These are phyloP conservation scores for Parascotia fuliginaria DNA, from an alignment of 2,888 invertebrate species.

Conservation along the genomic window DNA sequence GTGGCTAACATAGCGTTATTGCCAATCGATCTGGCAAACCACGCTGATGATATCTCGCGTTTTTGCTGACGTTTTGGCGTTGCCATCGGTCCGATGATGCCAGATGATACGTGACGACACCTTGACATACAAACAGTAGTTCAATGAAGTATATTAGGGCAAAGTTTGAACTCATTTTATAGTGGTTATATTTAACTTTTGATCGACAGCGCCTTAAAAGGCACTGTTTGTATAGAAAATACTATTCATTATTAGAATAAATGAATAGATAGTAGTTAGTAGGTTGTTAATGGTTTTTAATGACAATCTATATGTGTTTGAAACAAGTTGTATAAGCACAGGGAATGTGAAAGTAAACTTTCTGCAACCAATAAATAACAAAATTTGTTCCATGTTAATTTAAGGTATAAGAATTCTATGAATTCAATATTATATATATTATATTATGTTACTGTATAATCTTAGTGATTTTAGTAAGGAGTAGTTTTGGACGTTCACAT, in stretches of 20 bases:
- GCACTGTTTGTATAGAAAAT: no score
- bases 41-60: slow-evolving; percentile 34
- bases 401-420: not conserved
- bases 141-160: slow-evolving; percentile 28
- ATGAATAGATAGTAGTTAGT: not conserved
- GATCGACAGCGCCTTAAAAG: slow-evolving; percentile 9
- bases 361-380: no score
- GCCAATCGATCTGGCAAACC: slow-evolving; percentile 34
- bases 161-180: slow-evolving; percentile 19
- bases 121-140: slow-evolving; percentile 58
- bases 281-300: no score
- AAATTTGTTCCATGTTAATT: no score
- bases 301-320: no score
- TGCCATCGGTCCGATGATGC: slow-evolving; percentile 53
- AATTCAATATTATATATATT: not conserved
- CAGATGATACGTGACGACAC: slow-evolving; percentile 57
- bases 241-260: no score
- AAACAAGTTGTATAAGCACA: no score
- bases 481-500: slow-evolving; percentile 11
- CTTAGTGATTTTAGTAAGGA: not conserved
- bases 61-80: slow-evolving; percentile 52
- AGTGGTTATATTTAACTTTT: slow-evolving; percentile 12
- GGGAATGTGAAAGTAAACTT: no score
- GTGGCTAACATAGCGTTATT: not conserved
- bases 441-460: not conserved